Evolutionary conservation across 1,140 invertebrate genomes (phyloP), one percentile per base, ranked within the genome.

Genomic region (Saccostrea cuccullata): DNA sequence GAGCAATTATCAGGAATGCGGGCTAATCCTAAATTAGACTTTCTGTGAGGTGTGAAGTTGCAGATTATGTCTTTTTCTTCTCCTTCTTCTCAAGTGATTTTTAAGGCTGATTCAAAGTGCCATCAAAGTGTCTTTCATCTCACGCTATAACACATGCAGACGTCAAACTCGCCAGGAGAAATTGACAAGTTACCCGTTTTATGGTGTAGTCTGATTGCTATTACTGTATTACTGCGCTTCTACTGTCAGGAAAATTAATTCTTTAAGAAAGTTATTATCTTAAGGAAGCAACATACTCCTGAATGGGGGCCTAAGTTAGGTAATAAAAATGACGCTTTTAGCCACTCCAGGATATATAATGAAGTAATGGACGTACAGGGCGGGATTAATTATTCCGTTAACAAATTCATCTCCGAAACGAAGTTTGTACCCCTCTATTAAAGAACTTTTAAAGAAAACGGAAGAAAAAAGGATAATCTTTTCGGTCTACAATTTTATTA

Each of bases 121-220:
- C 26, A 77, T 77, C 26, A 77, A 77, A 77, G 23, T 77, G 23
- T 77, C 70, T 12, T 36, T 77, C 30, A 15, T 26, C 26, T 15
- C 26, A 36, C 70, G 70, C 70, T 26, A 30, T 77, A 30, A 30
- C 23, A 26, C 70, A 26, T 77, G 70, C 70, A 77, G 70, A 77
- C 70, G 70, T 77, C 70, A 77, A 4, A 36, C 26, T 15, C 70
- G 26, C 26, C 70, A 26, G 70, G 36, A 30, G 70, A 77, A 77
- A 77, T 77, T 77, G 70, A 77, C 70, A 77, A 47, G 70, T 77
- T 77, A 30, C 70, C 23, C 70, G 70, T 36, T 77, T 77, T 77
- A 77, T 77, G 26, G 70, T 12, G 26, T 77, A 77, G 70, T 36
- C 26, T 77, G 26, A 77, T 77, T 77, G 26, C 70, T 30, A 30